Percentiles rank a stretch among this genome's conserved stretches.
These are phyloP conservation scores for Formicarius rufipectus DNA, from an alignment of 2,113 vertebrate genomes.

Conservation along the genomic window DNA sequence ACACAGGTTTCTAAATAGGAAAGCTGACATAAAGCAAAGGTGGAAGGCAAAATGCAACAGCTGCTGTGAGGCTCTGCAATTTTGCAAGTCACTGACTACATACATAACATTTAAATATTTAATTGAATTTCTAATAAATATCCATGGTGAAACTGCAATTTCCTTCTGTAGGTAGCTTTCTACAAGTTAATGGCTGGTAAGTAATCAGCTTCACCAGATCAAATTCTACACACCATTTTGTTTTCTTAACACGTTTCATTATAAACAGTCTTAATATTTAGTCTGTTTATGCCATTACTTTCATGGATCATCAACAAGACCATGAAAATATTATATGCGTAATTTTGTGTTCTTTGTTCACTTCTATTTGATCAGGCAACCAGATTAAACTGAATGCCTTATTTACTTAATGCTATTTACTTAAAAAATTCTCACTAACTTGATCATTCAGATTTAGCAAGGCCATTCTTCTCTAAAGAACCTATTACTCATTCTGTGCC, in stretches of 20 bases:
- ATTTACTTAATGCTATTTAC: background rate
- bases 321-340: background rate
- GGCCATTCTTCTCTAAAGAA: background rate
- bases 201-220: background rate
- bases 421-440: background rate
- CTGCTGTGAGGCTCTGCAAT: background rate
- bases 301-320: background rate
- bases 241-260: background rate
- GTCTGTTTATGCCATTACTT: background rate
- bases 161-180: background rate
- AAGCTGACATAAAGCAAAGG: background rate
- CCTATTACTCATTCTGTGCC: background rate
- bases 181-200: background rate
- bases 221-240: background rate
- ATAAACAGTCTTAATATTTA: background rate
- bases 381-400: background rate
- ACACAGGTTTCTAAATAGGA: background rate
- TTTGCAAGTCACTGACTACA: background rate
- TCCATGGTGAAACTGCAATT: background rate
- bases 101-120: background rate
- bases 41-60: background rate
- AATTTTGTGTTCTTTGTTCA: background rate
- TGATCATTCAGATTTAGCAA: background rate
- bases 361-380: background rate
- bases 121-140: background rate